Percentiles rank a stretch among this genome's conserved stretches.
phyloP scores from a whole-genome alignment of 2,113 vertebrate species.

The Microcebus jonahi region DNA sequence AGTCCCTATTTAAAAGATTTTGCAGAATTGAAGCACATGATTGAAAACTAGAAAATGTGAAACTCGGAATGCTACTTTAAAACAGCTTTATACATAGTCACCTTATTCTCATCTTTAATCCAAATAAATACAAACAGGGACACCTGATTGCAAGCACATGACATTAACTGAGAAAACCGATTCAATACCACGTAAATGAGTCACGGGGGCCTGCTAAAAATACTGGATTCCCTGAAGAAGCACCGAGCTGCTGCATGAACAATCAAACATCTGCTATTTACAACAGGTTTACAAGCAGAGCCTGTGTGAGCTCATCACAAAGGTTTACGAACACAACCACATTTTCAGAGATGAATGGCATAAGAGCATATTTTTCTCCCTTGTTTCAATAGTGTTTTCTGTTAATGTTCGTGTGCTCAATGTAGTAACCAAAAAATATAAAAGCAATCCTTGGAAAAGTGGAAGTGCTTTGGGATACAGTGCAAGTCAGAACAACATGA shows the following conservation, averaged over 20 bases:
- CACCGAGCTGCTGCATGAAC: background rate
- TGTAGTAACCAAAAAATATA: background rate
- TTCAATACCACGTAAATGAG: background rate
- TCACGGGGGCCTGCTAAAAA: background rate
- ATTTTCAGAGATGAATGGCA: background rate
- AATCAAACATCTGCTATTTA: constrained; percentile 47
- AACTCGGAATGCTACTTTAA: background rate
- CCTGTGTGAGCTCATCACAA: background rate
- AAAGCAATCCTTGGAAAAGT: background rate
- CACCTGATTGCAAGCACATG: background rate
- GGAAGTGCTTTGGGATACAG: background rate
- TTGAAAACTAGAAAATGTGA: background rate
- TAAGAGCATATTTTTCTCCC: fast-evolving
- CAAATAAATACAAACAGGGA: background rate
- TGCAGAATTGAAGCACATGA: background rate
- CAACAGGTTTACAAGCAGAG: background rate
- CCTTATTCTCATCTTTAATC: background rate
- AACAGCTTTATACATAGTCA: background rate
- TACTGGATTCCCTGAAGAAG: background rate
- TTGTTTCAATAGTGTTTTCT: background rate
- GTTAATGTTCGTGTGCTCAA: background rate
- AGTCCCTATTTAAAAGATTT: background rate
- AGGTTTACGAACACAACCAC: background rate
- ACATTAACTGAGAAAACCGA: background rate
- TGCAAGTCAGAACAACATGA: background rate